Evolutionary conservation across 2,113 vertebrate genomes (phyloP).

Genomic region (Chrysemys picta): DNA sequence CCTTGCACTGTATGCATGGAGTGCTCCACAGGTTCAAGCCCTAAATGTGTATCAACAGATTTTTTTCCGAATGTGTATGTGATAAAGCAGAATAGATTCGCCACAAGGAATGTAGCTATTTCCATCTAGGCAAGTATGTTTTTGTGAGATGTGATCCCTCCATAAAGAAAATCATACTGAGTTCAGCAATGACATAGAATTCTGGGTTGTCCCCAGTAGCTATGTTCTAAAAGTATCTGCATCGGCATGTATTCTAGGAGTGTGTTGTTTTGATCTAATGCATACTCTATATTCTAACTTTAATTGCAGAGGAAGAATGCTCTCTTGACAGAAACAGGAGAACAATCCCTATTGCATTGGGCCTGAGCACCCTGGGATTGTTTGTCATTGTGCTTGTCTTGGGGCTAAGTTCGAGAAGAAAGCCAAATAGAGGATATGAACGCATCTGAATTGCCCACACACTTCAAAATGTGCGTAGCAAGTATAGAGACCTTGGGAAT

Average conservation of each 20-base stretch:
- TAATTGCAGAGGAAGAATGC: slow-evolving; percentile 88
- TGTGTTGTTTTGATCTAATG: neutral
- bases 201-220: neutral
- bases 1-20: neutral
- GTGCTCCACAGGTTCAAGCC: neutral
- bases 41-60: neutral
- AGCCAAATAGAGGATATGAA: slow-evolving; percentile 77
- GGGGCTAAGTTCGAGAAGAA: slow-evolving; percentile 82
- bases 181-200: neutral
- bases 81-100: neutral
- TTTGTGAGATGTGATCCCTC: neutral
- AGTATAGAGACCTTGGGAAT: neutral
- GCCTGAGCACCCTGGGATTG: slow-evolving; percentile 77
- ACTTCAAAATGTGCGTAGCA: neutral
- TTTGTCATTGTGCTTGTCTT: slow-evolving; percentile 78
- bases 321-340: slow-evolving; percentile 81
- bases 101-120: neutral
- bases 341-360: slow-evolving; percentile 77
- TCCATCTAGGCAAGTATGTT: neutral
- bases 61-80: neutral
- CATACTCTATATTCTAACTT: slow-evolving; percentile 47
- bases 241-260: neutral
- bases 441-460: slow-evolving; percentile 68
- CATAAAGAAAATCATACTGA: neutral
- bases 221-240: neutral